These are phyloP conservation scores for Nomada ferruginata DNA, from an alignment of 2,888 invertebrate species.

Conservation along the genomic window DNA sequence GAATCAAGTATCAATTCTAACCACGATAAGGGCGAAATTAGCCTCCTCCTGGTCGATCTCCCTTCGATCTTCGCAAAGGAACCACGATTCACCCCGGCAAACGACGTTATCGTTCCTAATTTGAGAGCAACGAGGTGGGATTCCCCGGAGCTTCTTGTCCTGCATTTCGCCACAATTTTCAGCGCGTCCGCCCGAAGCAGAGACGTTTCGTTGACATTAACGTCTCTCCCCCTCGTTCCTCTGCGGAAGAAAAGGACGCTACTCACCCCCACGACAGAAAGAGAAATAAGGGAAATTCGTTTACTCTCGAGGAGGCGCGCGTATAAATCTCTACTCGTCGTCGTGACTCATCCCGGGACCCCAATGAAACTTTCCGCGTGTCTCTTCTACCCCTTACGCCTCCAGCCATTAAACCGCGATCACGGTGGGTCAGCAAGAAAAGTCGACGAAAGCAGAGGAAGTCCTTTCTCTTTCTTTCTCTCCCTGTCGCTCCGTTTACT, in stretches of 20 bases:
- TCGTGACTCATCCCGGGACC: slow-evolving; percentile 67
- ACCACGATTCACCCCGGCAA: slow-evolving; percentile 48
- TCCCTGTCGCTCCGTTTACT: neutral
- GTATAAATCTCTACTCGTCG: slow-evolving; percentile 74
- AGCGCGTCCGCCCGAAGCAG: slow-evolving; percentile 19
- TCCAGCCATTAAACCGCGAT: slow-evolving; percentile 74
- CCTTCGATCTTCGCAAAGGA: slow-evolving; percentile 28
- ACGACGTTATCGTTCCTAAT: slow-evolving; percentile 64
- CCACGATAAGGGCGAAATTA: slow-evolving; percentile 43
- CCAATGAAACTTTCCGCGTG: slow-evolving; percentile 71
- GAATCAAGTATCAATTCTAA: slow-evolving; percentile 51
- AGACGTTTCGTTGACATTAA: slow-evolving; percentile 58
- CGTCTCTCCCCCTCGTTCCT: slow-evolving; percentile 16
- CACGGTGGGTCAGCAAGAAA: slow-evolving; percentile 61
- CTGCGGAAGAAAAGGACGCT: slow-evolving; percentile 35
- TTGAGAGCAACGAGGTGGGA: slow-evolving; percentile 18
- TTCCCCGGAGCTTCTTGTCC: slow-evolving; percentile 16
- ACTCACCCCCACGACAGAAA: slow-evolving; percentile 17
- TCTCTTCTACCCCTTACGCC: slow-evolving; percentile 62
- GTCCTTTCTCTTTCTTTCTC: slow-evolving; percentile 14
- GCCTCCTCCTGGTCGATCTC: slow-evolving; percentile 19
- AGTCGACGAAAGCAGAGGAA: slow-evolving; percentile 49
- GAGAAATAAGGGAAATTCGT: slow-evolving; percentile 74
- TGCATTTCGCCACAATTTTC: slow-evolving; percentile 50
- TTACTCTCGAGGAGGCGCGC: slow-evolving; percentile 69